Conservation (phyloP, 2,113 vertebrate species). For the Colius striatus region DNA sequence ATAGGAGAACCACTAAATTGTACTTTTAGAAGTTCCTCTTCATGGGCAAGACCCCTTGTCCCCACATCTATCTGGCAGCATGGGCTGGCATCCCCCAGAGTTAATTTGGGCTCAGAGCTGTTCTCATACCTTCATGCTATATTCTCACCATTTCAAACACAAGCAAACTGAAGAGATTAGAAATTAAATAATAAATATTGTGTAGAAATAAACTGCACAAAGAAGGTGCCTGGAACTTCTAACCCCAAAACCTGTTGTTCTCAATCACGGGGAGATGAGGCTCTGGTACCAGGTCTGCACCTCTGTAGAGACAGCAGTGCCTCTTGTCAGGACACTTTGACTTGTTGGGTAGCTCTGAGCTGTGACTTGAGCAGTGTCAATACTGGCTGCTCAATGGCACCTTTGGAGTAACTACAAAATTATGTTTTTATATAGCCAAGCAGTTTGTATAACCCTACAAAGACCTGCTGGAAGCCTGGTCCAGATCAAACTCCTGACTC, state of each 20-base stretch:
- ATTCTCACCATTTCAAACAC: not conserved
- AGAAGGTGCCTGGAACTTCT: not conserved
- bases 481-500: not conserved
- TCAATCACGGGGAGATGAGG: not conserved
- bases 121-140: rapidly evolving
- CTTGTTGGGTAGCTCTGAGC: not conserved
- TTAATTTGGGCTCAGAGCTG: not conserved
- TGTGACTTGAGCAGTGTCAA: rapidly evolving
- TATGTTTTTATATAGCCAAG: not conserved
- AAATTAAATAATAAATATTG: too few species aligned
- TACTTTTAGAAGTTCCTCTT: not conserved
- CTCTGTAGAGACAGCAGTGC: not conserved
- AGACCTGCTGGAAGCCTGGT: not conserved
- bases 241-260: too few species aligned
- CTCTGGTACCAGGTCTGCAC: not conserved
- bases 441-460: not conserved
- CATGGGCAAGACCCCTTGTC: not conserved
- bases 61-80: not conserved
- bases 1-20: not conserved
- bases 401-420: not conserved
- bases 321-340: not conserved
- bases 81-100: not conserved
- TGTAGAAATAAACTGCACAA: not conserved
- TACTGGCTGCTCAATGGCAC: not conserved
- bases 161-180: not conserved